Evolutionary conservation across 2,888 invertebrate genomes (phyloP).

Genomic region (Drosophila nigricruria): DNA sequence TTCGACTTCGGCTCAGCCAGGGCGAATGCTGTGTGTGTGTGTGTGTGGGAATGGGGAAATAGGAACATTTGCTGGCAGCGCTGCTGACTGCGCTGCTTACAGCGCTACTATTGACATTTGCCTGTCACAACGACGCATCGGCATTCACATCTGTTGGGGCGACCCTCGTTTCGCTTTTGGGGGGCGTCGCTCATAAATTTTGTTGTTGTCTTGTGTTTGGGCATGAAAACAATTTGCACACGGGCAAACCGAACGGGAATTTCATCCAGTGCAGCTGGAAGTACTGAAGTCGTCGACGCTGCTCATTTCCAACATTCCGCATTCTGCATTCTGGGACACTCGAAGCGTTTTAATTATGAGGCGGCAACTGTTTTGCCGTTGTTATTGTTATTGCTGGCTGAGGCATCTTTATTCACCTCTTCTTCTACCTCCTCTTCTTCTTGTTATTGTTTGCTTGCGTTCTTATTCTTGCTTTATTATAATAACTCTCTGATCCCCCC

Average conservation of each 20-base stretch:
- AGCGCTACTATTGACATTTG: constrained; percentile 69
- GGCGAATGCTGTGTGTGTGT: background rate
- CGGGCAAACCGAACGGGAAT: constrained; percentile 17
- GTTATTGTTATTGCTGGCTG: constrained; percentile 60
- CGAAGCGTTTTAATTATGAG: constrained; percentile 73
- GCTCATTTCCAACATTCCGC: background rate
- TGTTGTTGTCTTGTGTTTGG: constrained; percentile 39
- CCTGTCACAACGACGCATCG: constrained; percentile 73
- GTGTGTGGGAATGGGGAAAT: background rate
- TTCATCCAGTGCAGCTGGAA: background rate
- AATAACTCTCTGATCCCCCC: background rate
- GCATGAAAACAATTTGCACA: constrained; percentile 67
- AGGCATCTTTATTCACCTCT: constrained; percentile 29
- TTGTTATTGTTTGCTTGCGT: constrained; percentile 36
- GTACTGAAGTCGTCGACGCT: too few relatives aligned
- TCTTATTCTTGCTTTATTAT: constrained; percentile 14
- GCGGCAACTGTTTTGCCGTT: constrained; percentile 60
- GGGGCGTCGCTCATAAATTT: constrained; percentile 68
- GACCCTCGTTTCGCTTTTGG: constrained; percentile 48
- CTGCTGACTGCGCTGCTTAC: constrained; percentile 9
- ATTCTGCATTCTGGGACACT: constrained; percentile 69
- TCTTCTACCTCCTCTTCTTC: constrained; percentile 41
- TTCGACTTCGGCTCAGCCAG: too few relatives aligned
- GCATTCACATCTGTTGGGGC: constrained; percentile 18
- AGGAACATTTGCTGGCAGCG: background rate